Evolutionary conservation across 2,888 invertebrate genomes (phyloP), one percentile per base, ranked within the genome.

Genomic region (Priocnemis perturbator): DNA sequence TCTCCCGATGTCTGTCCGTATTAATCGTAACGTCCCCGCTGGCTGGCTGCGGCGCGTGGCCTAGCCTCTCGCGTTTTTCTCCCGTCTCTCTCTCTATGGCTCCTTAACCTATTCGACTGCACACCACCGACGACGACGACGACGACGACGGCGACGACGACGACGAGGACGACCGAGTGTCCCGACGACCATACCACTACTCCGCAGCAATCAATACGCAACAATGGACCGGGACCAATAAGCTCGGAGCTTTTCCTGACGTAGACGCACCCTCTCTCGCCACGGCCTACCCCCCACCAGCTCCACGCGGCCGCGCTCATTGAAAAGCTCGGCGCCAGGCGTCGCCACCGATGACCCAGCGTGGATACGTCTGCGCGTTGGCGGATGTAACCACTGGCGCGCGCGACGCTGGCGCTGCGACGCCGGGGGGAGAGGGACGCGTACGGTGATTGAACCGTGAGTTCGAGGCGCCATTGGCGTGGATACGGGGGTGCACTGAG

Each of bases 221-320:
- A 87, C 88, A 87, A 87, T 87, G 86, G 86, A 86, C 87, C 83
- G 86, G 87, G 87, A 88, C 88, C 88, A 88, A 89, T 88, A 86
- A 88, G 88, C 88, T 87, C 85, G 80, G 85, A 87, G 88, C 88
- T 88, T 87, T 87, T 83, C 86, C 85, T 86, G 86, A 87, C 87
- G 87, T 86, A 85, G 83, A 83, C 78, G 84, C 82, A 78, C 81
- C 80, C 83, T 81, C 84, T 79, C 83, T 81, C 77, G 79, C 83
- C 64, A 68, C 63, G 62, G 53, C 69, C 65, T 57, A 47, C 56
- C 60, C 64, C 78, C 74, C 67, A 74, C 79, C 67, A 71, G 15
- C 56, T 50, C 17, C 37, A 21, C 59, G 45, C 57, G 63, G 59
- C 9, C 50, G 52, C 44, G 30, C 50, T 70, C 11, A 52, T 72